Evolutionary conservation across 1,140 invertebrate species (phyloP).

Genomic region (Lucilia cuprina): DNA sequence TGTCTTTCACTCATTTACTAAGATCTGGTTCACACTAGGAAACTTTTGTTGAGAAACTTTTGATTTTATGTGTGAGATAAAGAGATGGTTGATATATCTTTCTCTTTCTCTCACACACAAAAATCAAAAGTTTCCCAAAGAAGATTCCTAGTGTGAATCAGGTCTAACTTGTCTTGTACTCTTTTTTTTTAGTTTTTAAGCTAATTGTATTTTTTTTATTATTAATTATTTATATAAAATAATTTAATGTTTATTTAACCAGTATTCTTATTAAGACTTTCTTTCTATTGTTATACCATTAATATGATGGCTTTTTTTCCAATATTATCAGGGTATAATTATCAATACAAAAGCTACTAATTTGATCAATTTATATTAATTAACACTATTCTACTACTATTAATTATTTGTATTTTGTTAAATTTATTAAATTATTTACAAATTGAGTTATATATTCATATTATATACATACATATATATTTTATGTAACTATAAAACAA

Average conservation of each 20-base stretch:
- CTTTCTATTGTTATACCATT: neutral
- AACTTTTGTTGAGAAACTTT: too few relatives aligned
- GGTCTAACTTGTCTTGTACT: too few relatives aligned
- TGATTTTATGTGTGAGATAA: too few relatives aligned
- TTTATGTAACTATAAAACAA: constrained; percentile 1
- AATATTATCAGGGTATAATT: neutral
- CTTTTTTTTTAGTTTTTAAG: neutral
- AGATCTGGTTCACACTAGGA: too few relatives aligned
- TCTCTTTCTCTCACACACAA: too few relatives aligned
- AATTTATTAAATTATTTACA: neutral
- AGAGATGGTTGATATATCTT: too few relatives aligned
- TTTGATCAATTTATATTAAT: neutral
- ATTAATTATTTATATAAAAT: neutral
- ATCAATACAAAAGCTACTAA: neutral
- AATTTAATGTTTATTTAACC: neutral
- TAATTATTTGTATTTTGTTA: neutral
- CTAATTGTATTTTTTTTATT: neutral
- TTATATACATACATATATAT: neutral
- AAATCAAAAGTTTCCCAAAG: too few relatives aligned
- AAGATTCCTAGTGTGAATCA: too few relatives aligned
- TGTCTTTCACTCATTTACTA: neutral
- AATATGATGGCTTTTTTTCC: neutral
- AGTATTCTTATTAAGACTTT: neutral
- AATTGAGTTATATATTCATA: too few relatives aligned
- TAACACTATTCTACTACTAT: neutral